Evolutionary conservation across 2,113 vertebrate genomes (phyloP).

Genomic region (Oplegnathus fasciatus): DNA sequence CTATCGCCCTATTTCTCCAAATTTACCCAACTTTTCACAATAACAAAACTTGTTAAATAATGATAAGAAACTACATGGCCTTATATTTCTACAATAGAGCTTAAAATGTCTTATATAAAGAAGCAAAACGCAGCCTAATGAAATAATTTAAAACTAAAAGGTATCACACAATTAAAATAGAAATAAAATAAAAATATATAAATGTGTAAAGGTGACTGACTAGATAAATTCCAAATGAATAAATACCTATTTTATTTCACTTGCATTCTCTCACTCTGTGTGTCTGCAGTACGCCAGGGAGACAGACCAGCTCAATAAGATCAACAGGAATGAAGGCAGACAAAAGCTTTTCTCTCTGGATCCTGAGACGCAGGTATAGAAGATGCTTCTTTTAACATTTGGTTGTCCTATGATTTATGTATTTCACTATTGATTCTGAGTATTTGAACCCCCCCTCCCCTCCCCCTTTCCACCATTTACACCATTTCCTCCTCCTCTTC

Average conservation of each 20-base stretch:
- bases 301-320: conserved; percentile 96
- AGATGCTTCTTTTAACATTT: not conserved
- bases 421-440: conserved; percentile 51
- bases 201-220: too few relatives aligned
- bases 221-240: too few relatives aligned
- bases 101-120: not conserved
- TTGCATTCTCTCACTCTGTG: not conserved
- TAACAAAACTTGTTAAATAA: not conserved
- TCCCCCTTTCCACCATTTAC: not conserved
- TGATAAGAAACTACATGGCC: not conserved
- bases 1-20: not conserved
- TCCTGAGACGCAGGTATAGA: conserved; percentile 92
- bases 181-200: too few relatives aligned
- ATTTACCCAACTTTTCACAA: not conserved
- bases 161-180: not conserved
- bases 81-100: not conserved
- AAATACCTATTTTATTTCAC: too few relatives aligned
- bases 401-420: conserved; percentile 36
- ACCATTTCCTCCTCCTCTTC: not conserved
- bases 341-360: conserved; percentile 95
- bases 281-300: conserved; percentile 92
- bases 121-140: not conserved
- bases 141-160: not conserved
- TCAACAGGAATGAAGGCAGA: conserved; percentile 94
- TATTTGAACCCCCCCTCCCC: conserved; percentile 22